These are phyloP conservation scores for Phengaris alcon DNA, from an alignment of 2,888 invertebrate species.

Conservation along the genomic window DNA sequence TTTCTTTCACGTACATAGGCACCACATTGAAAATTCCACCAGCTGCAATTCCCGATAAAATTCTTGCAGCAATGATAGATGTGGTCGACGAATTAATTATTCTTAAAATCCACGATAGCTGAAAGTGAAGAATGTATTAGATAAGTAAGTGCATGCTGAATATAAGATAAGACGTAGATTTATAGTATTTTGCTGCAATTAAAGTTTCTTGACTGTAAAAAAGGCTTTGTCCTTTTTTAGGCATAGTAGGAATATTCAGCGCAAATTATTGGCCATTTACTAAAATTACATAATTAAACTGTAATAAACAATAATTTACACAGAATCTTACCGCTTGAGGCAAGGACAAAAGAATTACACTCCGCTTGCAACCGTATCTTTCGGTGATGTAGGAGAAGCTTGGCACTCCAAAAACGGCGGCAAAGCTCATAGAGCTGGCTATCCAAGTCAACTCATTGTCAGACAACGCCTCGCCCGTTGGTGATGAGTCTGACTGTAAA, in stretches of 20 bases:
- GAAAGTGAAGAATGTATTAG: neutral
- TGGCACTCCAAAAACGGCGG: constrained; percentile 52
- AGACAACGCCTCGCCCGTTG: constrained; percentile 53
- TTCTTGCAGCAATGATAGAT: constrained; percentile 7
- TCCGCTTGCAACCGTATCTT: constrained; percentile 60
- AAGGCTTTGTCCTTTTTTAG: too few species aligned
- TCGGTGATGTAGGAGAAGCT: constrained; percentile 64
- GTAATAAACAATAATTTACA: neutral
- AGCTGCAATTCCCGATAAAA: constrained; percentile 25
- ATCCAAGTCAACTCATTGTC: constrained; percentile 63
- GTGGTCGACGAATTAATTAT: neutral
- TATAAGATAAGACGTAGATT: too few species aligned
- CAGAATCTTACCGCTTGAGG: constrained; percentile 58
- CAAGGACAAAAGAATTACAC: constrained; percentile 62
- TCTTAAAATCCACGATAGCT: constrained; percentile 30
- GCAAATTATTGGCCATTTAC: too few species aligned
- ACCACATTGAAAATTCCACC: constrained; percentile 28
- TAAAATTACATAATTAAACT: too few species aligned
- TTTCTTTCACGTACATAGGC: constrained; percentile 33
- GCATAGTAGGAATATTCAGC: too few species aligned
- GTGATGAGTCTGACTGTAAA: constrained; percentile 51
- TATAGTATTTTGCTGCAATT: too few species aligned
- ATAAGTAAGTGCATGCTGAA: too few species aligned
- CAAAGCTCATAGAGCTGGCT: constrained; percentile 60
- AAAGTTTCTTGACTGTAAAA: too few species aligned